Base-by-base conservation (phyloP, 2,113 vertebrate species). In the Bufo bufo region DNA sequence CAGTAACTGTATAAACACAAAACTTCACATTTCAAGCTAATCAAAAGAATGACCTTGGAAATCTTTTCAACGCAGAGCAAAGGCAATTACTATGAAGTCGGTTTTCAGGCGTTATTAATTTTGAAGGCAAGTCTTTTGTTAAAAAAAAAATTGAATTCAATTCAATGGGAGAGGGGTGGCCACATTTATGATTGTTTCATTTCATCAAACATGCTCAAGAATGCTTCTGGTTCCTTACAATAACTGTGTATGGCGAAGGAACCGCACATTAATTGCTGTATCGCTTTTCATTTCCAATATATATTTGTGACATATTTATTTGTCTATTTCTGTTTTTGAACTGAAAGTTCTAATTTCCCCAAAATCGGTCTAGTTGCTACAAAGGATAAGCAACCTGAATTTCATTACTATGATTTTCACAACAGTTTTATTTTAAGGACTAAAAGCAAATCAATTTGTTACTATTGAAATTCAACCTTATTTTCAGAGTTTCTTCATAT, bases 11-110 rank as follows among this genome's bases (percentile, higher is more conserved):
- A 75, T 23, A 71, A 81, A 66, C 82, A 69, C 82, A 84, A 69
- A 83, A 84, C 63, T 84, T 71, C 17, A 50, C 63, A 83, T 69
- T 69, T 82, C 16, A 0, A 82, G 61, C 80, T 82, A 82, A 82
- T 83, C 81, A 69, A 83, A 69, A 52, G 59, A 45, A 61, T 69
- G 81, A 83, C 81, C 61, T 83, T 83, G 81, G 19, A 20, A 50
- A n/a, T 66, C 61, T 50, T 50, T 52, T 49, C 63, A 47, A 50
- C 23, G 52, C 61, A 23, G 12, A 49, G 81, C 20, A 65, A 1
- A 63, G 52, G 52, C 47, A 83, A 83, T 83, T 83, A 49, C 47
- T n/a, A 13, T 23, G 19, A 69, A 65, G 63, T 69, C 61, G 66
- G 47, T 69, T 83, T 82, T 83, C n/a, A 19, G 33, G 80, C 61